A percentile compares a stretch with the other conserved stretches of the same genome.
Evolutionary conservation across 2,797 vertebrate genomes (phyloP).

Genomic region (Harpagifer antarcticus): DNA sequence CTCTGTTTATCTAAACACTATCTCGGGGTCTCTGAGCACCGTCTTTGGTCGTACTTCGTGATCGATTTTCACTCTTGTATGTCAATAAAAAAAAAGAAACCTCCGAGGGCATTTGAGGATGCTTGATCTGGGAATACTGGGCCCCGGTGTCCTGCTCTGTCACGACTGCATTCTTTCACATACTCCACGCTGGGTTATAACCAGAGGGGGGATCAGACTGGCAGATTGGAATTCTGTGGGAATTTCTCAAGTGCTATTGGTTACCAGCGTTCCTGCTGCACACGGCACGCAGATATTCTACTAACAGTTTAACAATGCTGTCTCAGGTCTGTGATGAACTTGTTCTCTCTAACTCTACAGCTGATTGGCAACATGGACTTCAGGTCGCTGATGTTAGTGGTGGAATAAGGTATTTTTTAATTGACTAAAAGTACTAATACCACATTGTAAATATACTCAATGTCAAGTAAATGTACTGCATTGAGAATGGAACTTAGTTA

Average conservation of each 20-base stretch:
- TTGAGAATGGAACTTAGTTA: too few species aligned
- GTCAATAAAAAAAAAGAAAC: constrained; percentile 49
- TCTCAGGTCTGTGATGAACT: constrained; percentile 2
- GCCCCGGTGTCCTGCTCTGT: constrained; percentile 65
- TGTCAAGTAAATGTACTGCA: too few species aligned
- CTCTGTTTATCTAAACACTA: constrained; percentile 55
- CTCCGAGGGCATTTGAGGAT: constrained; percentile 11
- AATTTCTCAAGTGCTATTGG: constrained; percentile 65
- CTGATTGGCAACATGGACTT: constrained; percentile 11
- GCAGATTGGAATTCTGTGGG: constrained; percentile 72
- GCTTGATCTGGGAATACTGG: constrained; percentile 66
- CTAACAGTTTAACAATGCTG: constrained; percentile 10
- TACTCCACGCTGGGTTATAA: constrained; percentile 74
- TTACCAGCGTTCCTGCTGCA: constrained; percentile 40
- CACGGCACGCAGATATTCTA: constrained; percentile 22
- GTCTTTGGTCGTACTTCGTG: constrained; percentile 5
- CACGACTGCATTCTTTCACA: constrained; percentile 84
- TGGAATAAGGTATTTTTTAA: too few species aligned
- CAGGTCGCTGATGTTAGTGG: background rate
- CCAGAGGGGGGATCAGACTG: constrained; percentile 64
- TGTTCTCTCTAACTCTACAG: constrained; percentile 5
- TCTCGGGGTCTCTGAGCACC: constrained; percentile 34
- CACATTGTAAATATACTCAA: too few species aligned
- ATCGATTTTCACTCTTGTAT: constrained; percentile 51
- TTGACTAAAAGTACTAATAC: too few species aligned